These are phyloP conservation scores for Nannoperca australis DNA, from an alignment of 2,797 vertebrate genomes.

Conservation along the genomic window DNA sequence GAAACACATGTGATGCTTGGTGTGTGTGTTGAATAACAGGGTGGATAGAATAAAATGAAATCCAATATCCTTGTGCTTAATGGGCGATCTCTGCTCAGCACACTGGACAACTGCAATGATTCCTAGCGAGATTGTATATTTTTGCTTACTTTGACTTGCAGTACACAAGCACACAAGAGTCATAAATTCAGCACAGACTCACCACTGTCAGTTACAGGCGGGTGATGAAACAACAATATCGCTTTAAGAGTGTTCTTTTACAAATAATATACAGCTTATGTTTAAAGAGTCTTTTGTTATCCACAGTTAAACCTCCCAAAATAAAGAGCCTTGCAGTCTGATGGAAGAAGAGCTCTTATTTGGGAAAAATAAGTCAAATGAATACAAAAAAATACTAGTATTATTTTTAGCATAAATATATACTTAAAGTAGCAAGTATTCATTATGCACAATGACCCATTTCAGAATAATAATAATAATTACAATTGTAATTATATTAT, in stretches of 20 bases:
- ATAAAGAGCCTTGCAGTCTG: neutral
- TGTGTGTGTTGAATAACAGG: neutral
- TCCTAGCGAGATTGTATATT: neutral
- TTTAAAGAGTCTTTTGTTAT: neutral
- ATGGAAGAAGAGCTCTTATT: neutral
- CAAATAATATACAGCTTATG: neutral
- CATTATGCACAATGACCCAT: neutral
- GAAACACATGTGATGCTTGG: neutral
- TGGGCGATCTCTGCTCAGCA: neutral
- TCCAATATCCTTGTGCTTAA: neutral
- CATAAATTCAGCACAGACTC: too few species aligned
- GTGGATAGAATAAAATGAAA: neutral
- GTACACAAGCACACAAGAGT: neutral
- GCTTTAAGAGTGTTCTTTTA: neutral
- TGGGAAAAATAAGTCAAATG: neutral
- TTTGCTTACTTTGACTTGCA: neutral
- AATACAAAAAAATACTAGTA: neutral
- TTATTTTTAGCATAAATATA: neutral
- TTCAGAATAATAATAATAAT: neutral
- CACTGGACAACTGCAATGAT: neutral
- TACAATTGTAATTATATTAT: neutral
- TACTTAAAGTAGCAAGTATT: neutral
- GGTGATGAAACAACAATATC: neutral
- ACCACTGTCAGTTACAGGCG: neutral
- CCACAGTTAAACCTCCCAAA: neutral